Evolutionary conservation across 2,113 vertebrate species (phyloP).

Genomic region (Corydoras sp.): DNA sequence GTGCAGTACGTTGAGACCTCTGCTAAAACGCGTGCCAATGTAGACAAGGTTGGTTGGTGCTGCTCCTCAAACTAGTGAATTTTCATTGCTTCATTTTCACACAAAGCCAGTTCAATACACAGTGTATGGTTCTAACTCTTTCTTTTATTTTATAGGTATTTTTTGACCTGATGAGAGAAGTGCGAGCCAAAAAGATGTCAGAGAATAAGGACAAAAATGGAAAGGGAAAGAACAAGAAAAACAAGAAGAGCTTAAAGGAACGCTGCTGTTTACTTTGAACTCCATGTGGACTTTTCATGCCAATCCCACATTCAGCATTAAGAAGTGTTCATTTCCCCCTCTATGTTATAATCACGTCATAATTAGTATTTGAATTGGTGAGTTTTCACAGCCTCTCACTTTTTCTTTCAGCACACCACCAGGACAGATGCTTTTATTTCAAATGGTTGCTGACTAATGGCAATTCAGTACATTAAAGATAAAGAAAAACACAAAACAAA

Average conservation of each 20-base stretch:
- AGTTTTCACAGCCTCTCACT: slow-evolving; percentile 34
- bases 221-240: slow-evolving; percentile 92
- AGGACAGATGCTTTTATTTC: slow-evolving; percentile 27
- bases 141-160: slow-evolving; percentile 58
- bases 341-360: slow-evolving; percentile 41
- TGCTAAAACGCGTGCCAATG: slow-evolving; percentile 70
- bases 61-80: not conserved
- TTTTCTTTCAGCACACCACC: slow-evolving; percentile 29
- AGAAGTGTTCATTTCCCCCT: slow-evolving; percentile 29
- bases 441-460: slow-evolving; percentile 41
- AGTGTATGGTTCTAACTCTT: too few relatives aligned
- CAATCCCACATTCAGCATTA: slow-evolving; percentile 26
- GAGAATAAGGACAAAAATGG: slow-evolving; percentile 98
- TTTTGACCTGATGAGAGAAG: slow-evolving; percentile 97
- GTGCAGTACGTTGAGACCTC: slow-evolving; percentile 71
- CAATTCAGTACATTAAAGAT: slow-evolving; percentile 41
- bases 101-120: too few relatives aligned
- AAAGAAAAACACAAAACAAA: too few relatives aligned
- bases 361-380: slow-evolving; percentile 35
- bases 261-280: slow-evolving; percentile 92
- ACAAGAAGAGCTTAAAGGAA: slow-evolving; percentile 90
- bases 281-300: slow-evolving; percentile 26
- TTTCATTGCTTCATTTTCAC: too few relatives aligned
- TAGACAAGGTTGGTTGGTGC: slow-evolving; percentile 59
- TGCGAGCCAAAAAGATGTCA: slow-evolving; percentile 93